Evolutionary conservation across 2,888 invertebrate genomes (phyloP), one percentile per base, ranked within the genome.

Genomic region (Drosophila emarginata): DNA sequence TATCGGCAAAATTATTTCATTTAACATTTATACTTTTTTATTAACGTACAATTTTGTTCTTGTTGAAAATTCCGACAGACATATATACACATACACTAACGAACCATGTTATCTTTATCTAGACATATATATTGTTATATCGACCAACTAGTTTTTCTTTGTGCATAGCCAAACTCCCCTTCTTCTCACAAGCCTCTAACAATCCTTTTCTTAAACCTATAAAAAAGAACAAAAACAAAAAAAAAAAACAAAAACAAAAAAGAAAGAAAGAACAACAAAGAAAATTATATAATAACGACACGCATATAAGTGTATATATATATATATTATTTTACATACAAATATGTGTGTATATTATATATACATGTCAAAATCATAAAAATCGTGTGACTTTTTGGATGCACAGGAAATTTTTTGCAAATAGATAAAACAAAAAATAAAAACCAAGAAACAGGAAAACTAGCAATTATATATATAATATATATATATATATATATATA

Each of bases 21-120:
- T 45, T 45, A 11, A 21, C 18, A 18, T 45, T 40, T 40, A 21
- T 45, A 45, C 6, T 45, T 45, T 45, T 12, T 3, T 45, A 45
- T 45, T 21, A 4, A 18, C 21, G 11, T 45, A 45, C 18, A 45
- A 45, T 21, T 21, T 45, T 45, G 11, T 45, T 45, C 45, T 45
- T 45, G 45, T 45, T 21, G 4, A 45, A 45, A 12, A 21, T 11
- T 12, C 45, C 11, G 1, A 61, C 21, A 71, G 15, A 59, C 21
- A 61, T n/a, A 54, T 21, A 32, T 39, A 58, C 64, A 52, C 56
- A 60, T 50, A 64, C 52, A 56, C 60, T 66, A 54, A 65, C 54
- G 51, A 18, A 57, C 14, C 72, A 81, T 81, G 86, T 87, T 87
- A 87, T 73, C 85, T 81, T 85, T 85, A 81, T 81, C 87, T 87